Evolutionary conservation across 1,140 invertebrate species (phyloP).

Genomic region (Drosophila dunni): DNA sequence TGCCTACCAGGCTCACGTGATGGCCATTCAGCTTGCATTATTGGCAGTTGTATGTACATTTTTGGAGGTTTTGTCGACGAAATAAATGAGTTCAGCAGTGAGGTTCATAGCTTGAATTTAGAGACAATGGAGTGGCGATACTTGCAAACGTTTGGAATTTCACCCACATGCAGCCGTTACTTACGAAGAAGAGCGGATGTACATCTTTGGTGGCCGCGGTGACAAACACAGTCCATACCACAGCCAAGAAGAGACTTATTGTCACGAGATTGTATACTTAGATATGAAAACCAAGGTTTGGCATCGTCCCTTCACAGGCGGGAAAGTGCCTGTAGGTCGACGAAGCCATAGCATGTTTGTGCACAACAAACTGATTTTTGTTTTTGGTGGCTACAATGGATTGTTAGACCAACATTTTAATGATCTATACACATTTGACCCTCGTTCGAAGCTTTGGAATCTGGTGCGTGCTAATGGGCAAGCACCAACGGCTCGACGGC

Average conservation of each 20-base stretch:
- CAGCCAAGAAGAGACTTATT: conserved; percentile 90
- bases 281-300: conserved; percentile 90
- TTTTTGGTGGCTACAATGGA: conserved; percentile 95
- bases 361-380: conserved; percentile 90
- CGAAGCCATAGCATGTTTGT: conserved; percentile 95
- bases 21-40: conserved; percentile 95
- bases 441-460: conserved; percentile 87
- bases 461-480: conserved; percentile 86
- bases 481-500: conserved; percentile 89
- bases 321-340: conserved; percentile 89
- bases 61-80: conserved; percentile 95
- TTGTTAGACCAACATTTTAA: conserved; percentile 90
- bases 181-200: conserved; percentile 89
- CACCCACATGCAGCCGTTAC: conserved; percentile 90
- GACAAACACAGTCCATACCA: conserved; percentile 88
- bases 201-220: conserved; percentile 94
- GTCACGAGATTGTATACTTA: conserved; percentile 90
- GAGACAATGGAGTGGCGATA: conserved; percentile 90
- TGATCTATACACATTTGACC: conserved; percentile 91
- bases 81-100: conserved; percentile 91
- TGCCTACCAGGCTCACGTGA: conserved; percentile 91
- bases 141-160: conserved; percentile 86
- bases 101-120: conserved; percentile 91
- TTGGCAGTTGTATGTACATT: conserved; percentile 93
- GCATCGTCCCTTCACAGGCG: conserved; percentile 87